Evolutionary conservation across 1,140 invertebrate species (phyloP).

Genomic region (Neoseiulus cucumeris): DNA sequence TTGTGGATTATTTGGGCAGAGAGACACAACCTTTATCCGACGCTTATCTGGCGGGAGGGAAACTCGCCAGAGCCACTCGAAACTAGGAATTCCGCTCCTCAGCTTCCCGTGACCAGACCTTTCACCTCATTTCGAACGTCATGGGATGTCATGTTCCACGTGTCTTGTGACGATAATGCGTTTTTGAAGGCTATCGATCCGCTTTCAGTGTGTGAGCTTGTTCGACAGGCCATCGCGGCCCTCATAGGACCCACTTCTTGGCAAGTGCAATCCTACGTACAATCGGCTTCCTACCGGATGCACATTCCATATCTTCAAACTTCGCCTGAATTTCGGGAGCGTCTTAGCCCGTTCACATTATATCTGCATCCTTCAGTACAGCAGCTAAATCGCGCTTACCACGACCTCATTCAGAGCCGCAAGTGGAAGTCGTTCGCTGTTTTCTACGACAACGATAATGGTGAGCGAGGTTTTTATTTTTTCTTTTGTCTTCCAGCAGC

Average conservation of each 20-base stretch:
- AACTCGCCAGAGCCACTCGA: too few relatives aligned
- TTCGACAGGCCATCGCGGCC: not conserved
- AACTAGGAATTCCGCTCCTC: too few relatives aligned
- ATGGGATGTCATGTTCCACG: too few relatives aligned
- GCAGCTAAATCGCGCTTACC: not conserved
- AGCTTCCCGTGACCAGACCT: too few relatives aligned
- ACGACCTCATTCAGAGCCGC: constrained; percentile 9
- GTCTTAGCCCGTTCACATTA: not conserved
- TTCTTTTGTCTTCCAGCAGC: too few relatives aligned
- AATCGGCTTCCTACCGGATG: not conserved
- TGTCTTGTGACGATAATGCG: too few relatives aligned
- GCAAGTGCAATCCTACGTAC: constrained; percentile 1
- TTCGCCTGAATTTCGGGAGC: not conserved
- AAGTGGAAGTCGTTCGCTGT: constrained; percentile 11
- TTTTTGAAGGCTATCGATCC: too few relatives aligned
- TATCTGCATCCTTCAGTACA: not conserved
- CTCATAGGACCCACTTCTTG: constrained; percentile 6
- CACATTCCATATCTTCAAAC: not conserved
- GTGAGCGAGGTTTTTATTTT: not conserved
- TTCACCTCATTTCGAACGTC: too few relatives aligned
- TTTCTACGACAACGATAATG: constrained; percentile 6
- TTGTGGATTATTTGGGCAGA: too few relatives aligned
- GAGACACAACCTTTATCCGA: too few relatives aligned
- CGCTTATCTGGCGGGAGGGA: too few relatives aligned
- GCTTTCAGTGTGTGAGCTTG: constrained; percentile 7